A percentile compares a stretch with the other conserved stretches of the same genome.
Evolutionary conservation across 2,888 invertebrate species (phyloP).

Genomic region (Morpho achilles): DNA sequence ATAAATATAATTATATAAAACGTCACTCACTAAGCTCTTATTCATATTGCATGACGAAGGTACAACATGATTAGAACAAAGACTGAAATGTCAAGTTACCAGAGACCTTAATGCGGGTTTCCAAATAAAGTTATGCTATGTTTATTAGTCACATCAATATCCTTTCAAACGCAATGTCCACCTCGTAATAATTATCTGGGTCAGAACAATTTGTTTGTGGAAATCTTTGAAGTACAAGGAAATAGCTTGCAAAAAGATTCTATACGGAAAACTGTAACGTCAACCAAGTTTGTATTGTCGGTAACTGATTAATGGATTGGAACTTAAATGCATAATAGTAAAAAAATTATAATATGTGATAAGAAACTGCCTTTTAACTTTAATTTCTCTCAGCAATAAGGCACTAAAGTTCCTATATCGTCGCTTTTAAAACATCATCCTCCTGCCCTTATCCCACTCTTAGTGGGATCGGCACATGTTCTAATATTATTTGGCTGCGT

Average conservation of each 20-base stretch:
- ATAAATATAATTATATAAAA: background rate
- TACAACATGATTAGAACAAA: slow-evolving; percentile 3
- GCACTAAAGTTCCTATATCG: too few species aligned
- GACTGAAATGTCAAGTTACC: slow-evolving; percentile 6
- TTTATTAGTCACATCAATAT: slow-evolving; percentile 9
- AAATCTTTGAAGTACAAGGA: background rate
- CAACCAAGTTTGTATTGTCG: too few species aligned
- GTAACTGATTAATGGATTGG: too few species aligned
- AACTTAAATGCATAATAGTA: too few species aligned
- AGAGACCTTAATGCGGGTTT: slow-evolving; percentile 12
- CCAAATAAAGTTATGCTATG: slow-evolving; percentile 15
- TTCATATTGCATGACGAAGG: background rate
- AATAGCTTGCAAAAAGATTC: background rate
- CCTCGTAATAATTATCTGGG: background rate
- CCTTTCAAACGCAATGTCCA: background rate
- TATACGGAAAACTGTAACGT: background rate
- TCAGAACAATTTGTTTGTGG: background rate
- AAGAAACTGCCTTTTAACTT: too few species aligned
- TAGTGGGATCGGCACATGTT: too few species aligned
- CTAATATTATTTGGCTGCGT: too few species aligned
- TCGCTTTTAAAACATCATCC: too few species aligned
- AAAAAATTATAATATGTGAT: too few species aligned
- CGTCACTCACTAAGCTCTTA: background rate
- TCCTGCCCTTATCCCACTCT: too few species aligned
- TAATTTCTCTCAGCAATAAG: too few species aligned